Base-by-base conservation (phyloP, 1,140 invertebrate genomes). In the Brachionus asplanchnoidis region DNA sequence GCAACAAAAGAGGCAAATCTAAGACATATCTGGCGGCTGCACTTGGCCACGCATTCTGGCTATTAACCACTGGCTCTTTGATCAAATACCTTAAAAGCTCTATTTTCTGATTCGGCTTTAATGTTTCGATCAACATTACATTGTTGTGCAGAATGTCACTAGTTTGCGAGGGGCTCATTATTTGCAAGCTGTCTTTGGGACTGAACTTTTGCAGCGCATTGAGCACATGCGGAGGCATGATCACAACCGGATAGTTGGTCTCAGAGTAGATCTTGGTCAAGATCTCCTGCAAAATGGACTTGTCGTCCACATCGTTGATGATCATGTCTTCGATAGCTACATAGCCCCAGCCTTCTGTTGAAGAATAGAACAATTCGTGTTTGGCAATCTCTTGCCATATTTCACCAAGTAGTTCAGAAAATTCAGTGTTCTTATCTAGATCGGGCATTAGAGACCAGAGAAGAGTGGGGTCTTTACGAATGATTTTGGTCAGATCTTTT, bases 241-340 rank as follows among this genome's bases (percentile, higher is more conserved):
- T 68, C n/a, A 84, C 82, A 46, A 84, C 60, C 9, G 82, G 82
- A 40, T 68, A 68, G 28, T 84, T 84, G 12, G 82, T 68, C 36
- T 84, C 82, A 17, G 82, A 84, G 20, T 68, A 84, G 23, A 84
- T 53, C 32, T 70, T 68, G 2, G 82, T 84, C 12, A 84, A 42
- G 0, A 84, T 68, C 44, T 84, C 82, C 40, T 84, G 82, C 20
- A 82, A n/a, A 11, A 73, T 50, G 3, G 65, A 60, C n/a, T 60
- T 28, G 20, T 68, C 44, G 5, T 84, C 65, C 11, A 84, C 60
- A 56, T 84, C 60, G 46, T 84, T 84, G 12, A 84, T 84, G 20
- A 84, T 84, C 84, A 84, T 84, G 42, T 84, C 84, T 32, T 84
- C 84, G 14, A 84, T 77, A 9, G 84, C 84, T 36, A 84, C 84